A percentile compares a stretch with the other conserved stretches of the same genome.
phyloP scores from a whole-genome alignment of 2,113 vertebrate species.

The Petaurus breviceps region DNA sequence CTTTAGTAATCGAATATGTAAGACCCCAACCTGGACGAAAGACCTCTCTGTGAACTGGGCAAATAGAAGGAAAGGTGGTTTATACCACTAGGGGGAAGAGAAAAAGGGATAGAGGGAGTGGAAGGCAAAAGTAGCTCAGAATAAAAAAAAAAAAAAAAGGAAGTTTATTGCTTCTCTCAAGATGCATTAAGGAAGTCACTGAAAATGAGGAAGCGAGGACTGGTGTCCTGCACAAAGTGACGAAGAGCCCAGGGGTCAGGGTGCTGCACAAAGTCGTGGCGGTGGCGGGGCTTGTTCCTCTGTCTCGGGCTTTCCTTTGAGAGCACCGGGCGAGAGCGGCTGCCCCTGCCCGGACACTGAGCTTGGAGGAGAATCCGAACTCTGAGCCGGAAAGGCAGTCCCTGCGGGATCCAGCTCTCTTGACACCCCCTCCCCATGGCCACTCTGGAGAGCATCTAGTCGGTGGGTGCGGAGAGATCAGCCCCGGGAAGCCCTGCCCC shows the following conservation, averaged over 20 bases:
- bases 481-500: not conserved
- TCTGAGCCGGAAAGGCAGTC: not conserved
- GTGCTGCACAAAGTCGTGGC: not conserved
- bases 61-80: not conserved
- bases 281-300: not conserved
- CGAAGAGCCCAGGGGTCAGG: not conserved
- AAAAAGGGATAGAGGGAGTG: not conserved
- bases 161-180: not conserved
- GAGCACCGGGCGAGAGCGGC: not conserved
- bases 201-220: not conserved
- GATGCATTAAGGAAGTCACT: not conserved
- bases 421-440: not conserved
- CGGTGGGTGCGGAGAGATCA: too few species aligned
- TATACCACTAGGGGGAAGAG: not conserved
- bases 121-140: not conserved
- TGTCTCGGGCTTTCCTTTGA: not conserved
- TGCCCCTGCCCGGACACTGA: not conserved
- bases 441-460: not conserved
- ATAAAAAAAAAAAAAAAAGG: not conserved
- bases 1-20: not conserved
- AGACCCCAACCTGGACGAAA: not conserved
- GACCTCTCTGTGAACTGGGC: not conserved
- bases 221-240: not conserved
- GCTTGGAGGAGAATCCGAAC: not conserved
- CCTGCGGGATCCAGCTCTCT: not conserved